Base-by-base conservation (phyloP, 2,113 vertebrate genomes). In the Equus quagga region DNA sequence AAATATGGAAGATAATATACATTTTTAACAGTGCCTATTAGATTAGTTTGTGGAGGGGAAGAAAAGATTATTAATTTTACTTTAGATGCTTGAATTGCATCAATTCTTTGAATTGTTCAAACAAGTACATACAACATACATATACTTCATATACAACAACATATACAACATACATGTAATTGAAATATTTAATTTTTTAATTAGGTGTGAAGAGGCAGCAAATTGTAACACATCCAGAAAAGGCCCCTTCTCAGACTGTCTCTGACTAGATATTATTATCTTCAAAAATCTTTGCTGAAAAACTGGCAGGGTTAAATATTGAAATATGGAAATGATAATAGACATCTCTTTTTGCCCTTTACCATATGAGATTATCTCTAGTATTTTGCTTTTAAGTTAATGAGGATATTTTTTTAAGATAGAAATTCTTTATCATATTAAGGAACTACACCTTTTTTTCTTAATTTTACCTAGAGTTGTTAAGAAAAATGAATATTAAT, bases 401-500 rank as follows among this genome's bases (percentile, higher is more conserved):
- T 54, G 36, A 28, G 13, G 44, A 36, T 86, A 19, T 81, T 92
- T 13, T 65, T 82, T 95, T 89, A 90, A 95, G 17, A 82, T 10
- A 93, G 23, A 88, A 96, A 84, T 75, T 94, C 44, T 73, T 95
- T 33, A 65, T 49, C 21, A 15, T n/a, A 70, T 44, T 64, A 64
- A 69, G 26, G 24, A 78, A 23, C 36, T 92, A 33, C 5, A 49
- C 9, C 44, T 93, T 60, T 75, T 85, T 67, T 36, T 41, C 36
- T 33, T 14, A 73, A 69, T 56, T 93, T 96, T 64, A 44, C 28
- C 31, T n/a, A 87, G 12, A 41, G 2, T 75, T 62, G 21, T 78
- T 95, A 91, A 92, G 44, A 94, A 96, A 91, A 89, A 44, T 72
- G 7, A 56, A 60, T 81, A 80, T 80, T 54, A 84, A 70, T 36